These are phyloP conservation scores for Calidris pygmaea DNA, from an alignment of 2,113 vertebrate species.

Conservation along the genomic window DNA sequence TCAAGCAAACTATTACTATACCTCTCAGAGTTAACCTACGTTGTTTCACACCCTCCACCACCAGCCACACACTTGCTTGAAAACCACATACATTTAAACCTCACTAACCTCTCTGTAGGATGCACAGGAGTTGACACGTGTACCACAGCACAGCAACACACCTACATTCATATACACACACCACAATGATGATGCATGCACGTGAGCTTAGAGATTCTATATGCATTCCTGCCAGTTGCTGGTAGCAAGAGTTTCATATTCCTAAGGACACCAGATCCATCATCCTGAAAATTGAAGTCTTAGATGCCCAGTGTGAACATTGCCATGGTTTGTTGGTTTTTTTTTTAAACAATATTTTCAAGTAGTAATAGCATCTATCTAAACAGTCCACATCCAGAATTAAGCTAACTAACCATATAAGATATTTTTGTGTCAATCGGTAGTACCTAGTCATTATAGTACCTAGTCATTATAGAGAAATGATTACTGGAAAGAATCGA, in stretches of 20 bases:
- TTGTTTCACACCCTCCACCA: neutral
- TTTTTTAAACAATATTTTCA: neutral
- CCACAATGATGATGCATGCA: fast-evolving
- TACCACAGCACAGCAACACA: neutral
- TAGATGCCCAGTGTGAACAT: neutral
- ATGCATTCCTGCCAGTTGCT: neutral
- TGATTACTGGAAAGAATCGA: neutral
- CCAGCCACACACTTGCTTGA: neutral
- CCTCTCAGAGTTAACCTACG: neutral
- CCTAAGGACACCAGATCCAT: neutral
- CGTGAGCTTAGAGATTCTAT: neutral
- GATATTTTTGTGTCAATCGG: neutral
- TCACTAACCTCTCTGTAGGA: neutral
- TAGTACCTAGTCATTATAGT: neutral
- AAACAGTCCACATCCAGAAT: neutral
- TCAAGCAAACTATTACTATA: neutral
- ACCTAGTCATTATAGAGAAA: neutral
- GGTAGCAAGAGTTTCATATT: neutral
- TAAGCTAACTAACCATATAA: neutral
- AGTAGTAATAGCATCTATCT: neutral
- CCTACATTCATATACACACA: fast-evolving
- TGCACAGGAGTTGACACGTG: neutral
- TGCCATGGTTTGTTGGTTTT: neutral
- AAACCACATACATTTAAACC: neutral
- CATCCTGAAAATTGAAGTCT: neutral